Evolutionary conservation across 2,797 vertebrate species (phyloP), one percentile per base, ranked within the genome.

Genomic region (Synaphobranchus kaupii): DNA sequence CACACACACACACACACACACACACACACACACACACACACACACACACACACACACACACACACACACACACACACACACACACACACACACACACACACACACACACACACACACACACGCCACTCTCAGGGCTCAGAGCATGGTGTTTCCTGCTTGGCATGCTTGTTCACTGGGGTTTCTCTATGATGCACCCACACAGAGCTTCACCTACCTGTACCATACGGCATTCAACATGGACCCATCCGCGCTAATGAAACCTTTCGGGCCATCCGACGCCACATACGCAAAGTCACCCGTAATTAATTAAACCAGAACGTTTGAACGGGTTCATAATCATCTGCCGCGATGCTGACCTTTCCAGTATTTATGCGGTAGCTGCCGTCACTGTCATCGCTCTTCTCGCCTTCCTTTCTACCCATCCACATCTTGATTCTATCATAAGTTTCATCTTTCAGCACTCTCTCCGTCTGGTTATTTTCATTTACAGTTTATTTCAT

Each of bases 391-490:
- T 22, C 73, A 47, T 47, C 34, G 15, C 31, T 44, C 73, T 44
- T 15, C 9, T 5, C 68, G 31, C 68, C 9, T 78, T 15, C 71
- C 68, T 13, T 1, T 73, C 39, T 47, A 15, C 47, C 78, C 47
- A 20, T 81, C 47, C 44, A 25, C 20, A 25, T 10, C 22, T 17
- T 47, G 9, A 47, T 81, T 81, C 47, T 50, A 81, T 81, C 20
- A 12, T n/a, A 48, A 7, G 1, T 81, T 50, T 50, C 25, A 48
- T 81, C 78, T 44, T 47, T 8, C 73, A 78, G 73, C 78, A n/a
- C n/a, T 81, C 78, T 50, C 44, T 48, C 47, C 44, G 25, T 81
- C 78, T 81, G 78, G 20, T 81, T 81, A 81, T 48, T 81, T 81
- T 50, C 5, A 15, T 78, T 78, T 78, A 78, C 73, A 78, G 73